Base-by-base conservation (phyloP, 2,888 invertebrate species). In the Corythucha ciliata region DNA sequence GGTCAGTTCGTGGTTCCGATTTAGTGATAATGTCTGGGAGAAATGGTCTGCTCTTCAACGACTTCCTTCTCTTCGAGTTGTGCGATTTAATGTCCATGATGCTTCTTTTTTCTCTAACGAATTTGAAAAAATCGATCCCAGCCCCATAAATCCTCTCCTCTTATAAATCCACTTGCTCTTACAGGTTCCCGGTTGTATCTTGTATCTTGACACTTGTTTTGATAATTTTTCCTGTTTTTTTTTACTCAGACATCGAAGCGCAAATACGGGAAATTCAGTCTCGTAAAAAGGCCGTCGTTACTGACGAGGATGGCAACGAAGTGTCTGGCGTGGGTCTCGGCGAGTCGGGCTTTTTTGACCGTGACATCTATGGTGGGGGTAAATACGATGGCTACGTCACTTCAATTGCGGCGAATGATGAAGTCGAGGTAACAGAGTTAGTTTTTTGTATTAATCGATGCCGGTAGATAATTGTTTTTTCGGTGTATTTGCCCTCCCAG, bases 361-460 rank as follows among this genome's bases (percentile, higher is more conserved):
- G 83, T 65, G 94, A 96, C 63, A 87, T 97, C 59, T 97, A 96
- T 68, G 91, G 89, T 67, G 85, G 83, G 63, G 81, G 81, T 51
- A 83, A 89, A 65, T 91, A 83, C 69, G 92, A 90, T 65, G 93
- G 90, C 25, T 96, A 96, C 69, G 89, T 91, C 60, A 92, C 92
- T 48, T 94, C 94, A 0, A 96, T 97, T 68, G 92, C 93, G 40
- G 85, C 93, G 1, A 92, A 91, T 68, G 96, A 97, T 72, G 94
- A 96, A 69, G 83, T 84, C 27, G 92, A 92, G 64, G 76, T 75
- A 64, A 67, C n/a, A 8, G 21, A 40, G 37, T 7, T 7, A n/a
- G 12, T 50, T 5, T 10, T 21, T 22, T 40, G 25, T 48, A 14
- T 48, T 46, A 2, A 16, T 21, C 10, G 12, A 8, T 10, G 10